Evolutionary conservation across 2,888 invertebrate genomes (phyloP), one percentile per base, ranked within the genome.

Genomic region (Synergus gifuensis): DNA sequence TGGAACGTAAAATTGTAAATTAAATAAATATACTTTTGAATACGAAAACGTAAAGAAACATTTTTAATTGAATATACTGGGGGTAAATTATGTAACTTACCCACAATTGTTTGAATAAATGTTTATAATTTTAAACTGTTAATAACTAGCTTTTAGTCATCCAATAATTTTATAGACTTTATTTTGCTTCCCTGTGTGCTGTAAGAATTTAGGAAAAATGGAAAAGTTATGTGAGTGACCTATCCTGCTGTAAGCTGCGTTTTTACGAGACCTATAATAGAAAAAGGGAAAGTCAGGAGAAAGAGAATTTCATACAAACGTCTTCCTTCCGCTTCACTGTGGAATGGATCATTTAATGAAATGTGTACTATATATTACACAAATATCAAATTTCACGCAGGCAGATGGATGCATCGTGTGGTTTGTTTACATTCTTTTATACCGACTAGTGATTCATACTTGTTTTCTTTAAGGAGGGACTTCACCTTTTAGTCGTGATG

Each of bases 381-480:
- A 58, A 3, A 49, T 69, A 73, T 73, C 69, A 16, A 54, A 73
- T 73, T 73, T 73, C 69, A 73, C 22, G 5, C 69, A 16, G n/a
- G 69, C 69, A 73, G 69, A 73, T 73, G 69, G 28, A 73, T 36
- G 69, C 11, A 73, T 73, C 46, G 46, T 49, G 36, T 2, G 49
- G 69, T 73, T 73, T 73, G 69, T 73, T 73, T 73, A 73, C 69
- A 73, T 54, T 73, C 22, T 66, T 18, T 28, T 28, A 28, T 49
- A n/a, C 49, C 22, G 11, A 49, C 9, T 12, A 11, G 49, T 49
- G 69, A 73, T 28, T 28, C 28, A 73, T 73, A 28, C 49, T 69
- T 36, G 69, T 28, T 49, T 36, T 69, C 69, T 49, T 69, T 49
- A 49, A 73, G 69, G 28, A 49, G 46, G 49, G 69, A 14, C 8